Evolutionary conservation across 2,113 vertebrate species (phyloP).

Genomic region (Leptobrachium leishanense): DNA sequence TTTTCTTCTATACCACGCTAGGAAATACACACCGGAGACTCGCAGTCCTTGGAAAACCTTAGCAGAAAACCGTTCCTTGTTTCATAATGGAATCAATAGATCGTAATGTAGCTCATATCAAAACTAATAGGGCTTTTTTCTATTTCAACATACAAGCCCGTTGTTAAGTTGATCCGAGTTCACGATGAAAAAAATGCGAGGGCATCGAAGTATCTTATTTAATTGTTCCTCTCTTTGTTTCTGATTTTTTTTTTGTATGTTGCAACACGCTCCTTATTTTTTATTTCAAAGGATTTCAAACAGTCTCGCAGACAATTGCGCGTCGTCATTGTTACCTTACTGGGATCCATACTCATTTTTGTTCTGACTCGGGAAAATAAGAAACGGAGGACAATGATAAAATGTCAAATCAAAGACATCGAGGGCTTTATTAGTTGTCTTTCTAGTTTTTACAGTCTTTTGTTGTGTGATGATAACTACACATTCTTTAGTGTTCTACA

Average conservation of each 20-base stretch:
- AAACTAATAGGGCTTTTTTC: background rate
- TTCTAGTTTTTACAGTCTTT: background rate
- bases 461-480: background rate
- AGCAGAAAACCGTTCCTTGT: background rate
- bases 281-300: slow-evolving; percentile 28
- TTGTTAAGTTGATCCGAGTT: slow-evolving; percentile 1
- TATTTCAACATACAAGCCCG: background rate
- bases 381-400: slow-evolving; percentile 5
- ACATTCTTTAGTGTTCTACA: no score
- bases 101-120: background rate
- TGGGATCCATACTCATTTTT: slow-evolving; percentile 31
- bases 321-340: slow-evolving; percentile 38
- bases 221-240: slow-evolving; percentile 24
- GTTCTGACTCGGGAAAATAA: slow-evolving; percentile 10
- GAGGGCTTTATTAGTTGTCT: background rate
- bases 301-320: slow-evolving; percentile 41
- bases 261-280: slow-evolving; percentile 19
- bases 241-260: slow-evolving; percentile 3
- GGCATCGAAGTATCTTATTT: background rate
- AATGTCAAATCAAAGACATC: slow-evolving; percentile 11
- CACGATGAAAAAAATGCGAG: background rate
- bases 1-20: background rate
- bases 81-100: background rate
- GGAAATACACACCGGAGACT: background rate
- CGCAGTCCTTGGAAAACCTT: background rate